A percentile compares a stretch with the other conserved stretches of the same genome.
Evolutionary conservation across 2,113 vertebrate genomes (phyloP).

Genomic region (Crotalus horridus): DNA sequence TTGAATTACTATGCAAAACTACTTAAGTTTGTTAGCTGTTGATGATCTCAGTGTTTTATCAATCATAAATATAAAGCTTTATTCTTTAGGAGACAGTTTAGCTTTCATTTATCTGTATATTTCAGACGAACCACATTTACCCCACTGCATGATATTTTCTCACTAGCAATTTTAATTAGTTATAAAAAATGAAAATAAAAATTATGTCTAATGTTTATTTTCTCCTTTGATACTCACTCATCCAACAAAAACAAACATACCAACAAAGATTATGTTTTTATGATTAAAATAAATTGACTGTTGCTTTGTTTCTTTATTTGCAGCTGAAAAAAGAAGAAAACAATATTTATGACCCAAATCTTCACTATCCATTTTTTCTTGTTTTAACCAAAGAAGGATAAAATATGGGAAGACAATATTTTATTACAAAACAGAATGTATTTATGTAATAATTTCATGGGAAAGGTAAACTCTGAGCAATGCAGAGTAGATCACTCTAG

Average conservation of each 20-base stretch:
- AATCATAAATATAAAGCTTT: conserved; percentile 11
- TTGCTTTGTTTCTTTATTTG: conserved; percentile 62
- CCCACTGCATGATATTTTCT: conserved; percentile 9
- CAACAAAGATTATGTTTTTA: conserved; percentile 22
- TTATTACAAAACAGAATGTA: conserved; percentile 23
- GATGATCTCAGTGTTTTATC: conserved; percentile 36
- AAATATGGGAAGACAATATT: conserved; percentile 44
- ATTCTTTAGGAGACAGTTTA: conserved; percentile 38
- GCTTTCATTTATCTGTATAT: conserved; percentile 28
- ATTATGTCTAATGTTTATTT: conserved; percentile 20
- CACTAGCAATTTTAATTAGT: conserved; percentile 11
- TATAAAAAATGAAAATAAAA: conserved; percentile 22
- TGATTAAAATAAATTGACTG: conserved; percentile 33
- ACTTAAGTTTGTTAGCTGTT: conserved; percentile 20
- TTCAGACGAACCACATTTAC: conserved; percentile 25
- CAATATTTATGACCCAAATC: conserved; percentile 87
- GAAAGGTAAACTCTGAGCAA: neutral
- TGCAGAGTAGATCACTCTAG: neutral
- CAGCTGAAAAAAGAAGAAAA: conserved; percentile 89
- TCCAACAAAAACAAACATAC: neutral
- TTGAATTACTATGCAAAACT: conserved; percentile 33
- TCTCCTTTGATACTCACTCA: conserved; percentile 16
- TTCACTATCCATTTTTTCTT: conserved; percentile 93
- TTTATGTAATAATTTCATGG: neutral
- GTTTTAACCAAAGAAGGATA: conserved; percentile 79